These are phyloP conservation scores for Biston betularia DNA, from an alignment of 2,888 invertebrate species.

Conservation along the genomic window DNA sequence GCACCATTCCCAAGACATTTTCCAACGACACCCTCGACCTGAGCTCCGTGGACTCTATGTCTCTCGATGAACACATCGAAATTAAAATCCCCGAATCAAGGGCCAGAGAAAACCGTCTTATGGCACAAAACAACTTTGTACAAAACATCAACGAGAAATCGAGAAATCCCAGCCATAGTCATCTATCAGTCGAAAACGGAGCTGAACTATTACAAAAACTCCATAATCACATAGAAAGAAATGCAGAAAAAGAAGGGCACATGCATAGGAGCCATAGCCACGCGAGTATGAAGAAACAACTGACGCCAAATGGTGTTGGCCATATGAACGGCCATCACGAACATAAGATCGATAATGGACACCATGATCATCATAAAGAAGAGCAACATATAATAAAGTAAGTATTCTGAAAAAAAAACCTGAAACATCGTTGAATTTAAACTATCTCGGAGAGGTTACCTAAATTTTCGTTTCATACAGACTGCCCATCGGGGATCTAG, in stretches of 20 bases:
- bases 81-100: constrained; percentile 85
- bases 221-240: constrained; percentile 50
- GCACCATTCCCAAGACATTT: constrained; percentile 82
- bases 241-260: constrained; percentile 57
- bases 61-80: constrained; percentile 86
- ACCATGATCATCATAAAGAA: constrained; percentile 30
- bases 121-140: constrained; percentile 81
- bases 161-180: constrained; percentile 70
- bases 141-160: constrained; percentile 79
- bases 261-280: constrained; percentile 80
- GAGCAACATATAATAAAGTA: constrained; percentile 71
- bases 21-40: constrained; percentile 87
- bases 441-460: no score
- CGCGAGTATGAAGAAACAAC: constrained; percentile 77
- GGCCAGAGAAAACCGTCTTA: constrained; percentile 78
- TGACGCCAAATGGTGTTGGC: constrained; percentile 73
- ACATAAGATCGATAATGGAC: constrained; percentile 48
- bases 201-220: constrained; percentile 60
- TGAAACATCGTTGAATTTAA: neutral
- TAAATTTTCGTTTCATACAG: no score
- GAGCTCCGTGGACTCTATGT: constrained; percentile 88
- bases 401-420: constrained; percentile 49
- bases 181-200: constrained; percentile 74
- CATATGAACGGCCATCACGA: constrained; percentile 72
- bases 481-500: no score